phyloP scores from a whole-genome alignment of 2,113 vertebrate species.

The Nothocercus nigrocapillus region DNA sequence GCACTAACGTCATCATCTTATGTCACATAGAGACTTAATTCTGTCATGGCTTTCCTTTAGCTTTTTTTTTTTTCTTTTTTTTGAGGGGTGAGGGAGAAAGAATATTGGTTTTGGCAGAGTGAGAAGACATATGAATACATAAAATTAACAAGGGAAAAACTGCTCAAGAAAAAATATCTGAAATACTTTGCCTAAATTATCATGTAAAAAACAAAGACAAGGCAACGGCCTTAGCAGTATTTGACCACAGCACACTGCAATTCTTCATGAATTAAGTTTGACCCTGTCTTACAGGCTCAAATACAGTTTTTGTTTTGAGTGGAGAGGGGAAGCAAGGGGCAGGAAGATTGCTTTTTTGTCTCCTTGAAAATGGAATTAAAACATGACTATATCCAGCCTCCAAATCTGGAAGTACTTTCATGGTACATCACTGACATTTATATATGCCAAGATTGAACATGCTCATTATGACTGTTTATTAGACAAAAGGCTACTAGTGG shows the following conservation, averaged over 20 bases:
- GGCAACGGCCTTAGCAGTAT: neutral
- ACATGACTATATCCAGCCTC: neutral
- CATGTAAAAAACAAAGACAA: neutral
- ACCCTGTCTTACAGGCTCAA: neutral
- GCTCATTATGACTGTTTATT: conserved; percentile 69
- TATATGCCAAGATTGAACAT: conserved; percentile 55
- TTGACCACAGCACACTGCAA: neutral
- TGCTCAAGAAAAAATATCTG: neutral
- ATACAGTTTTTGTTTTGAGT: neutral
- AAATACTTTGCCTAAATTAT: neutral
- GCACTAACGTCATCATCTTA: neutral
- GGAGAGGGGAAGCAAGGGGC: neutral
- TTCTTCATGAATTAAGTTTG: neutral
- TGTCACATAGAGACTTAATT: neutral
- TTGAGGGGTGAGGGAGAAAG: neutral
- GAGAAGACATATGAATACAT: neutral
- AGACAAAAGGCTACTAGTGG: conserved; percentile 75
- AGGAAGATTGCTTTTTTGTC: neutral
- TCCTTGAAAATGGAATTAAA: neutral
- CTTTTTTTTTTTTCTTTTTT: neutral
- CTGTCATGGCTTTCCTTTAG: neutral
- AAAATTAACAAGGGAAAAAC: neutral
- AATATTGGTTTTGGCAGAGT: neutral
- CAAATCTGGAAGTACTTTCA: conserved; percentile 31
- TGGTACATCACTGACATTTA: conserved; percentile 58